Evolutionary conservation across 2,113 vertebrate genomes (phyloP), one percentile per base, ranked within the genome.

Genomic region (Ammodytes marinus): DNA sequence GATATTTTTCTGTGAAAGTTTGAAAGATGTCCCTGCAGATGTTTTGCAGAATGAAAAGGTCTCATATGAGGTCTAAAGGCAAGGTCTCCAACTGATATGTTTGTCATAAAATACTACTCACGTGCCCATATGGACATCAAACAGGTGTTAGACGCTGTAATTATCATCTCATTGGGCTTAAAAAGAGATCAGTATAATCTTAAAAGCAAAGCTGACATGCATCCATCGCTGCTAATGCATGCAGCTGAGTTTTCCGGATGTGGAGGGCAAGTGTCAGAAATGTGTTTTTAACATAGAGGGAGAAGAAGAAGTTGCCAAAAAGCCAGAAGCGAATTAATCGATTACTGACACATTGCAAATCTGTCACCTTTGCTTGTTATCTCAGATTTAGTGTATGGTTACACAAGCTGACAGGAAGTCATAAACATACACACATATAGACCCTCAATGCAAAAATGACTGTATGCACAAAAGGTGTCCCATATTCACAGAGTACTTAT

Each of bases 401-500:
- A 58, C 50, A 77, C 57, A 69, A 46, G 80, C 40, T 60, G 79
- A 81, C 74, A 80, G 79, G 70, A 85, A 69, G 79, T 78, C 63
- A 76, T 52, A 79, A 72, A 74, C 54, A 79, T 35, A 2, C 55
- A 79, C 75, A 74, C 54, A 79, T 35, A 2, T 46, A 69, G 35
- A 60, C 54, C 57, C 42, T 79, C 59, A 72, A 12, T 82, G 82
- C 69, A 80, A 60, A 27, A 57, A 69, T 61, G 58, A 64, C 59
- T 61, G 43, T n/a, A 68, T 45, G 45, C 43, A 84, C 74, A 86
- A 84, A 84, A 82, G 61, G 64, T 71, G 75, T 85, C 71, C 79
- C 64, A 69, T 78, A 79, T 88, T 89, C 73, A 86, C 80, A 49
- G 46, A 64, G 77, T 15, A 60, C 64, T 70, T 76, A 77, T 67